Percentiles rank a stretch among this genome's conserved stretches.
Conservation (phyloP, 2,113 vertebrate species). For the Tragulus kanchil region DNA sequence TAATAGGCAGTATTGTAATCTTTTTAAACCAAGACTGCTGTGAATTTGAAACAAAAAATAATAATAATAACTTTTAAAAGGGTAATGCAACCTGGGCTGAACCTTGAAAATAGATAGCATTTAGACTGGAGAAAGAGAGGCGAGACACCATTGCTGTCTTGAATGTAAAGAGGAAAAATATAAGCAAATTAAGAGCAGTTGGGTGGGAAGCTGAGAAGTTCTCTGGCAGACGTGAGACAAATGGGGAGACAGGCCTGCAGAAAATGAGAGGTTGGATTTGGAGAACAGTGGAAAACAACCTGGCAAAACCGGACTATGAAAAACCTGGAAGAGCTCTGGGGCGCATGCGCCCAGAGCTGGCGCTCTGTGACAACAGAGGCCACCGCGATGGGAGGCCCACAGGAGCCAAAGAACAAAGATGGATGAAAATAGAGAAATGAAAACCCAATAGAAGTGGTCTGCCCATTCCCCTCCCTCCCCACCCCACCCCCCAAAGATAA, state of each 20-base stretch:
- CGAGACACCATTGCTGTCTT: neutral
- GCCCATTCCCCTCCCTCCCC: too few species aligned
- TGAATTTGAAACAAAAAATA: conserved; percentile 37
- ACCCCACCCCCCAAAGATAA: too few species aligned
- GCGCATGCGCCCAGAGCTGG: too few species aligned
- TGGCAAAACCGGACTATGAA: too few species aligned
- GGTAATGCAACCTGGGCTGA: neutral
- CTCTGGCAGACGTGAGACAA: neutral
- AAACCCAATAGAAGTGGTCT: too few species aligned
- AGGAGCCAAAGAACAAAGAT: too few species aligned
- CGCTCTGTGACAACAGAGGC: too few species aligned
- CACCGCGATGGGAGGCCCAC: too few species aligned
- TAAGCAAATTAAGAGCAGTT: neutral
- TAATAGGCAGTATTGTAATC: neutral
- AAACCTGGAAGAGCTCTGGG: too few species aligned
- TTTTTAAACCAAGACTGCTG: neutral
- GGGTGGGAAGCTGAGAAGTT: neutral
- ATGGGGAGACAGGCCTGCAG: neutral
- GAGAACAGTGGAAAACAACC: too few species aligned
- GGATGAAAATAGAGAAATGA: too few species aligned
- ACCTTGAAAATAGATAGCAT: neutral
- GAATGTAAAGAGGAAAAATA: neutral
- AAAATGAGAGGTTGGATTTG: too few species aligned
- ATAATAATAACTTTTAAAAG: neutral
- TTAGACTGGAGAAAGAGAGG: neutral